phyloP scores from a whole-genome alignment of 2,888 invertebrate genomes.

The Parnassius glacialis region DNA sequence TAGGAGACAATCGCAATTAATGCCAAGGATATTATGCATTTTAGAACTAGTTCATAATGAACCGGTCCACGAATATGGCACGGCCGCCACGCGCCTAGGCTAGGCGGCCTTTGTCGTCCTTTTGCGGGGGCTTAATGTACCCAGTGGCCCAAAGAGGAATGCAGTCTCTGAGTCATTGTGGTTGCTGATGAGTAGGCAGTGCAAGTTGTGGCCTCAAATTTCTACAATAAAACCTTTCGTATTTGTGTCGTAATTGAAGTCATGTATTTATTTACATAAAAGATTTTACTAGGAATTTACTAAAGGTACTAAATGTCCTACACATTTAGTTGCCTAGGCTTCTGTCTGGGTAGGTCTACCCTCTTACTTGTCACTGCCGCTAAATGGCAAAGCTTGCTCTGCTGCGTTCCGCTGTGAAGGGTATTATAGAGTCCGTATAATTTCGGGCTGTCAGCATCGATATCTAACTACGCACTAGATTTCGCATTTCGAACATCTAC shows the following conservation, averaged over 20 bases:
- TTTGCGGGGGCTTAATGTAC: constrained; percentile 41
- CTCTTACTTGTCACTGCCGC: too few relatives aligned
- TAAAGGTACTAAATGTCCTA: too few relatives aligned
- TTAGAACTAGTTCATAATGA: constrained; percentile 15
- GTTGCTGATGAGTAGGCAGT: constrained; percentile 14
- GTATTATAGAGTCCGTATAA: too few relatives aligned
- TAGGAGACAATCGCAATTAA: constrained; percentile 18
- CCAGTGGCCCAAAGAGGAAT: constrained; percentile 35
- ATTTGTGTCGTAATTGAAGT: constrained; percentile 6
- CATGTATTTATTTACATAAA: not conserved
- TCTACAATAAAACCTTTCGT: constrained; percentile 7
- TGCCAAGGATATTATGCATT: constrained; percentile 13
- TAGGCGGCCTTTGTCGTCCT: constrained; percentile 43
- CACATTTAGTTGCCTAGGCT: too few relatives aligned
- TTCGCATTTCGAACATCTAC: too few relatives aligned
- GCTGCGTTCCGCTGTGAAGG: too few relatives aligned
- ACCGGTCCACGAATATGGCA: constrained; percentile 11
- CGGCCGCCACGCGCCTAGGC: constrained; percentile 14
- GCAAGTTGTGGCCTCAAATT: constrained; percentile 3
- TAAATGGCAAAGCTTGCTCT: too few relatives aligned
- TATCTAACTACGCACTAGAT: too few relatives aligned
- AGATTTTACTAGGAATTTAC: too few relatives aligned
- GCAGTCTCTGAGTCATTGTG: constrained; percentile 28
- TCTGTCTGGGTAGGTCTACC: too few relatives aligned
- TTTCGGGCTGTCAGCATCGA: too few relatives aligned